Evolutionary conservation across 2,797 vertebrate species (phyloP), one percentile per base, ranked within the genome.

Genomic region (Neosilurus mollespiculum): DNA sequence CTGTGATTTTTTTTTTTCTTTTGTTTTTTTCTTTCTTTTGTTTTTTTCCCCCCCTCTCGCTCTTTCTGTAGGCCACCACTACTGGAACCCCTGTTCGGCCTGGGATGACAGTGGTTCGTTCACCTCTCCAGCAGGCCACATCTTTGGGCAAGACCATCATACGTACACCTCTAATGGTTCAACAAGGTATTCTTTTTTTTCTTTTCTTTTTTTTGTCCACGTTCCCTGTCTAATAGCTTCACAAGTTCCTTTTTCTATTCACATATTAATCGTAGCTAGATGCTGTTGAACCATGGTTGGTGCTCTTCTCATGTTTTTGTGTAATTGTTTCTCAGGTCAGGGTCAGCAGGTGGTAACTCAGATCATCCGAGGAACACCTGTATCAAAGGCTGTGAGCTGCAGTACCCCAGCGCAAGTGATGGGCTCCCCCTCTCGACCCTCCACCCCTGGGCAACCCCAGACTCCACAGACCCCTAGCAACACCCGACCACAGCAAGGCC

Each of bases 401-500:
- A 90, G 93, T 59, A 93, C 90, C 72, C 87, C 95, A 0, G 86
- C 92, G 49, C 96, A 95, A 81, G 94, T 92, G 0, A 82, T 92
- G 20, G 89, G 92, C 9, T 81, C 91, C 82, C 93, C 93, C 58
- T 85, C 95, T 0, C 92, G 90, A 54, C 76, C 93, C 6, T 88
- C 90, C 90, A 0, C 93, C 84, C 86, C 87, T 73, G 84, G 87
- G 88, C 81, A 84, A 89, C 78, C 89, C 0, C 94, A 43, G 87
- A 69, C 73, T 89, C 67, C 87, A 53, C 83, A 87, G 82, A 85
- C 76, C 15, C 90, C n/a, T 4, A 89, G 71, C 90, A 92, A 87
- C 20, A 90, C 72, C 83, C 94, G 96, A 11, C 97, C 97, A 0
- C 98, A 99, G 83, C 98, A 99, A 92, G 98, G 98, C 34, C 98